phyloP scores from a whole-genome alignment of 2,113 vertebrate species.

The Lagenorhynchus albirostris region DNA sequence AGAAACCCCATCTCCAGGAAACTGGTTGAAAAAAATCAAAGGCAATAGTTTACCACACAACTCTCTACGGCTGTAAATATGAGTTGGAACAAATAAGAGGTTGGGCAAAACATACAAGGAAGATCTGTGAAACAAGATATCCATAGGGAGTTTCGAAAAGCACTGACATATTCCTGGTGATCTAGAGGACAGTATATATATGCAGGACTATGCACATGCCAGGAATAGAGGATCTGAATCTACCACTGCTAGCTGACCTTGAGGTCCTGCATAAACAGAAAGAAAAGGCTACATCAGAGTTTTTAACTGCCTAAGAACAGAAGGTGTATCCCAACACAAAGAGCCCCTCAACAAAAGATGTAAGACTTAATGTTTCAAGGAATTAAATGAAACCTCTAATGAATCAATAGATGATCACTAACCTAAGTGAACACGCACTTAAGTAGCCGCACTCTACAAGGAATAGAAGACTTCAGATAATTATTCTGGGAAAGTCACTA shows the following conservation, averaged over 20 bases:
- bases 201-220: background rate
- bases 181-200: background rate
- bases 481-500: background rate
- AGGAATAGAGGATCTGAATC: background rate
- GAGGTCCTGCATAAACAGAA: background rate
- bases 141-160: background rate
- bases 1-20: background rate
- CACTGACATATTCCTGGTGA: background rate
- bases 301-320: background rate
- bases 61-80: background rate
- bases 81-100: background rate
- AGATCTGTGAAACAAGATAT: background rate
- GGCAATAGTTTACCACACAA: background rate
- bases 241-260: background rate
- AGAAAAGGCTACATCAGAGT: background rate
- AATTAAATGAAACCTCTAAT: background rate
- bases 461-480: background rate
- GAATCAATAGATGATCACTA: background rate
- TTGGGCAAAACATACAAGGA: background rate
- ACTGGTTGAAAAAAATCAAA: background rate
- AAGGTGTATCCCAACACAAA: background rate
- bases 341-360: background rate
- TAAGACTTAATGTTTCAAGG: background rate
- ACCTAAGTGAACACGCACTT: background rate
- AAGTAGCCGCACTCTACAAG: background rate